phyloP scores from a whole-genome alignment of 2,113 vertebrate genomes.

The Paedocypris sp. region DNA sequence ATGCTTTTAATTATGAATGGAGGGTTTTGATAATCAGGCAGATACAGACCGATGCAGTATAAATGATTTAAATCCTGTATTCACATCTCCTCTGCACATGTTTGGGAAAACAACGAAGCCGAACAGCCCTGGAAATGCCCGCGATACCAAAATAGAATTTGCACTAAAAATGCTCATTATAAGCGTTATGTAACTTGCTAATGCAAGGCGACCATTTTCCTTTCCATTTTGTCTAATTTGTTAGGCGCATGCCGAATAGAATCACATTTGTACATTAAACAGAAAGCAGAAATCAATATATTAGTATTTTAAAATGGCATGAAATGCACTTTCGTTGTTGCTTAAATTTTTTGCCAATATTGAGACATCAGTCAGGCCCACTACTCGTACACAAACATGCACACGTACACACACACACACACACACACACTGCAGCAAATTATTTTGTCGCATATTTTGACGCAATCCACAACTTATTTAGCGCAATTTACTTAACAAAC shows the following conservation, averaged over 20 bases:
- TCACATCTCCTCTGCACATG: not conserved
- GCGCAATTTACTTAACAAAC: too few relatives aligned
- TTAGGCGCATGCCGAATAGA: not conserved
- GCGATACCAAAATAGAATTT: not conserved
- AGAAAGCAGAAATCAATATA: not conserved
- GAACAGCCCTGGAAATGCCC: not conserved
- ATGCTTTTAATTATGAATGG: slow-evolving; percentile 34
- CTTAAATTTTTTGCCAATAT: too few relatives aligned
- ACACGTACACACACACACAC: slow-evolving; percentile 5
- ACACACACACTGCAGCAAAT: too few relatives aligned
- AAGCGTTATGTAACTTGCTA: not conserved
- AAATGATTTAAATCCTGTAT: not conserved
- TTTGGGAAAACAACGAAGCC: not conserved
- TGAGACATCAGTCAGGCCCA: too few relatives aligned
- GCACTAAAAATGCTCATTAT: not conserved
- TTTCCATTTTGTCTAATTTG: not conserved
- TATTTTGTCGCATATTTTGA: too few relatives aligned
- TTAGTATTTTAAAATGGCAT: too few relatives aligned
- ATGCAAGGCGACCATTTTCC: not conserved
- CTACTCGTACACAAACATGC: too few relatives aligned
- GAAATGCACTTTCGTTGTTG: too few relatives aligned
- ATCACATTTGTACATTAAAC: not conserved
- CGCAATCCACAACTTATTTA: too few relatives aligned
- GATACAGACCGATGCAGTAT: slow-evolving; percentile 14
- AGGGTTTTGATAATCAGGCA: slow-evolving; percentile 25